Evolutionary conservation across 2,888 invertebrate species (phyloP), one percentile per base, ranked within the genome.

Genomic region (Troides oblongomaculatus): DNA sequence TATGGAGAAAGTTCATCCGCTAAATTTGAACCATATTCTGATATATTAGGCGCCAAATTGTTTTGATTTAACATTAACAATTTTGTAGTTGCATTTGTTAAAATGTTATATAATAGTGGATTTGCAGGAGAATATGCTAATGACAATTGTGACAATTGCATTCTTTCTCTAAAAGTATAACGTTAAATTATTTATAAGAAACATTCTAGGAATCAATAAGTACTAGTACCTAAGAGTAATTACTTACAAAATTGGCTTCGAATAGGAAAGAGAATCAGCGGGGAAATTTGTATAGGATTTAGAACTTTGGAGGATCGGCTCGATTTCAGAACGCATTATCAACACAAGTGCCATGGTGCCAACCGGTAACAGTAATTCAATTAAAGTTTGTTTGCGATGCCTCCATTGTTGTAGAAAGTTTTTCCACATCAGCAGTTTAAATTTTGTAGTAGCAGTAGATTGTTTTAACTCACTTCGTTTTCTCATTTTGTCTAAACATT

Each of bases 371-470:
- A 95, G 67, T 17, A 97, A 85, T 84, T 97, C 97, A 50, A 95
- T 81, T 1, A 93, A 64, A 0, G 97, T 95, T 81, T 96, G 95
- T 58, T 94, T 73, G 64, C 94, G 94, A 83, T 95, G 95, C 72
- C 96, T 91, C 91, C 94, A 95, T 88, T 97, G 96, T 61, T 97
- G 93, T 2, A 95, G 85, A 88, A 95, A 96, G 84, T 97, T 97
- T 88, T 97, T 97, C 97, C 97, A 97, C 85, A 96, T 93, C 70
- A 97, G 88, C 72, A 97, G 89, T 18, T 92, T 83, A 80, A 97
- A 96, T 83, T 95, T 95, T 50, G 92, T 87, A 82, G 88, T 91
- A 6, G 87, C 83, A 18, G 80, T 78, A 1, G 90, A 84, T 62
- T 81, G 82, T 62, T 64, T 71, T 59, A 72, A 71, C 63, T 73